Conservation (phyloP, 1,140 invertebrate genomes). For the Ctenoplectra terminalis region DNA sequence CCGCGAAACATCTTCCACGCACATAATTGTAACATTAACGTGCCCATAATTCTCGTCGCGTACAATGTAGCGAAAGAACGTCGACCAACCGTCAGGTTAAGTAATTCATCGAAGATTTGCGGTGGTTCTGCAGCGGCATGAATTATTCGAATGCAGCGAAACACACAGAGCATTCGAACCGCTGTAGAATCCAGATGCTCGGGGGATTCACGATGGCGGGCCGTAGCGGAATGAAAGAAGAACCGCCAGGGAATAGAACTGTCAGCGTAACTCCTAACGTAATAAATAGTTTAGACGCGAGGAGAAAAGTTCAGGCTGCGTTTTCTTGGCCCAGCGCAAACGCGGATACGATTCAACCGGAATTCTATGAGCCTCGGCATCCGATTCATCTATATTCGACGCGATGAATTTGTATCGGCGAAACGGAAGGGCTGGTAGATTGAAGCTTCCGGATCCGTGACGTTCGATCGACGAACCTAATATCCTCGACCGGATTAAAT, state of each 20-base stretch:
- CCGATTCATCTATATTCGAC: constrained; percentile 10
- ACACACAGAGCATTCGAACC: constrained; percentile 16
- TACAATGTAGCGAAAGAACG: constrained; percentile 15
- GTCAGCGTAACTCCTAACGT: constrained; percentile 47
- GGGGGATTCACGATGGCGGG: not conserved
- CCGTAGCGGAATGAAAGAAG: not conserved
- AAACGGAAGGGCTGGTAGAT: not conserved
- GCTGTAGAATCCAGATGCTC: constrained; percentile 33
- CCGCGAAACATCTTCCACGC: too few relatives aligned
- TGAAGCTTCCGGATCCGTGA: not conserved
- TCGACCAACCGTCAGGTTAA: not conserved
- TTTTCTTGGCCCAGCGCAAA: not conserved
- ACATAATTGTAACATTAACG: not conserved
- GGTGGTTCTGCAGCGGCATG: constrained; percentile 22
- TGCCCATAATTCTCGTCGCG: not conserved
- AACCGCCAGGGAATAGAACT: constrained; percentile 26
- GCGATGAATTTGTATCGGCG: constrained; percentile 5
- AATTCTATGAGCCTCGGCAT: not conserved
- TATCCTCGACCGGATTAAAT: not conserved
- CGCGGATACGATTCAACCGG: not conserved
- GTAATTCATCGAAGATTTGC: constrained; percentile 50
- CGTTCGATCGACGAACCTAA: not conserved
- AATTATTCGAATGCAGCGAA: constrained; percentile 30
- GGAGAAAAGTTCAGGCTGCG: constrained; percentile 12
- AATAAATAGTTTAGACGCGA: constrained; percentile 46